Evolutionary conservation across 1,140 invertebrate species (phyloP).

Genomic region (Spodoptera litura): DNA sequence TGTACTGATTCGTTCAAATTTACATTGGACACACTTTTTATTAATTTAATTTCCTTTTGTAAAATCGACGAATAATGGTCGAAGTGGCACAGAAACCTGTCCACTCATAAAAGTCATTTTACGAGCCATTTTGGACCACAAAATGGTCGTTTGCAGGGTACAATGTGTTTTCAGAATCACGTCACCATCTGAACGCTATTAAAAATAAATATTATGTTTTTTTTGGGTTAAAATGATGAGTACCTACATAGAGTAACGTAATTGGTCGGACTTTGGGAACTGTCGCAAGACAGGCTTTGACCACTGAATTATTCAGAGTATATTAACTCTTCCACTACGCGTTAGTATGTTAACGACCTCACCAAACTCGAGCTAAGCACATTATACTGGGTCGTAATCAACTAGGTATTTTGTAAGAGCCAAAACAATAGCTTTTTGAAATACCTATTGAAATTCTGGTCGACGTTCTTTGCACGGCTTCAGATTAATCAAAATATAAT

Average conservation of each 20-base stretch:
- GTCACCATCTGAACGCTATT: conserved; percentile 50
- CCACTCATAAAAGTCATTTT: conserved; percentile 76
- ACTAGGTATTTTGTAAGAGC: background rate
- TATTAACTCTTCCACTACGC: background rate
- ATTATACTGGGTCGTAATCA: background rate
- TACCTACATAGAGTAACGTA: background rate
- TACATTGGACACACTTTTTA: conserved; percentile 44
- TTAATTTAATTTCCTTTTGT: conserved; percentile 72
- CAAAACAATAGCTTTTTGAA: no score
- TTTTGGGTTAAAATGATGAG: conserved; percentile 8
- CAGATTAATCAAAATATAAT: no score
- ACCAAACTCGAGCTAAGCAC: background rate
- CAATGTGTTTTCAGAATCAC: conserved; percentile 60
- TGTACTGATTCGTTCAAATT: background rate
- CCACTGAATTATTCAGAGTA: conserved; percentile 21
- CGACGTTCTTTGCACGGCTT: no score
- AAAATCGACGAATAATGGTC: conserved; percentile 69
- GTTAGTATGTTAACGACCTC: conserved; percentile 6
- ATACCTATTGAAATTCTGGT: background rate
- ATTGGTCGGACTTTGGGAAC: background rate
- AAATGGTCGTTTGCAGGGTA: conserved; percentile 70
- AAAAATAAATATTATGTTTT: conserved; percentile 59
- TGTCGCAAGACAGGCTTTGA: conserved; percentile 8
- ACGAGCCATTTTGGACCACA: conserved; percentile 70
- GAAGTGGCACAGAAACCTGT: conserved; percentile 66